Evolutionary conservation across 2,888 invertebrate species (phyloP).

Genomic region (Prosapia bicincta): DNA sequence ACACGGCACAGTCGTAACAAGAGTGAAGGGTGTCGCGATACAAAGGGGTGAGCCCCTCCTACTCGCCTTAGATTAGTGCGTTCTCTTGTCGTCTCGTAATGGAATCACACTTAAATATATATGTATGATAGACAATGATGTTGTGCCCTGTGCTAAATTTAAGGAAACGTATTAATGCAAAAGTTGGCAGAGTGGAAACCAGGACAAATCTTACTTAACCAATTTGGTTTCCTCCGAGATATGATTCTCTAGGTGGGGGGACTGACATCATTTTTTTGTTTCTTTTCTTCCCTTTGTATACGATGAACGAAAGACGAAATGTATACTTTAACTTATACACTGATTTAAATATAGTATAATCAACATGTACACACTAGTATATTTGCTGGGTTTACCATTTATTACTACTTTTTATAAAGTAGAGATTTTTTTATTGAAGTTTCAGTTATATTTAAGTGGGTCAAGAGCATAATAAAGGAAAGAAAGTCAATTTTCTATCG

Average conservation of each 20-base stretch:
- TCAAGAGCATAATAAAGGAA: too few relatives aligned
- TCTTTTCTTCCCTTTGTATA: too few relatives aligned
- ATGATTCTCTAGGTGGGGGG: background rate
- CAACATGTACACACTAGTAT: too few relatives aligned
- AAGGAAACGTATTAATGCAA: background rate
- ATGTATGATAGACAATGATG: background rate
- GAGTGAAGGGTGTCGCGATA: background rate
- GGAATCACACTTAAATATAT: conserved; percentile 20
- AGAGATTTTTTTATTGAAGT: too few relatives aligned
- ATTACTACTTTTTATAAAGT: too few relatives aligned
- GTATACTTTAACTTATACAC: too few relatives aligned
- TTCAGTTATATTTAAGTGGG: too few relatives aligned
- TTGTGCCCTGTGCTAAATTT: background rate
- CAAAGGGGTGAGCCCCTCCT: background rate
- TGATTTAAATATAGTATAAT: too few relatives aligned
- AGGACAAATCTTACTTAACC: background rate
- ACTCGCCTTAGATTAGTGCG: background rate
- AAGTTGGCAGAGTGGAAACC: background rate
- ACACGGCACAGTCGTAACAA: background rate
- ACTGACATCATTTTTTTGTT: too few relatives aligned
- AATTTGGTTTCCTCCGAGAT: background rate
- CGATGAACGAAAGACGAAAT: too few relatives aligned
- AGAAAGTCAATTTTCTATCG: too few relatives aligned
- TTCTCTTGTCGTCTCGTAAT: background rate
- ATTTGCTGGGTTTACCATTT: too few relatives aligned